phyloP scores from a whole-genome alignment of 2,888 invertebrate species.

The Nysson spinosus region DNA sequence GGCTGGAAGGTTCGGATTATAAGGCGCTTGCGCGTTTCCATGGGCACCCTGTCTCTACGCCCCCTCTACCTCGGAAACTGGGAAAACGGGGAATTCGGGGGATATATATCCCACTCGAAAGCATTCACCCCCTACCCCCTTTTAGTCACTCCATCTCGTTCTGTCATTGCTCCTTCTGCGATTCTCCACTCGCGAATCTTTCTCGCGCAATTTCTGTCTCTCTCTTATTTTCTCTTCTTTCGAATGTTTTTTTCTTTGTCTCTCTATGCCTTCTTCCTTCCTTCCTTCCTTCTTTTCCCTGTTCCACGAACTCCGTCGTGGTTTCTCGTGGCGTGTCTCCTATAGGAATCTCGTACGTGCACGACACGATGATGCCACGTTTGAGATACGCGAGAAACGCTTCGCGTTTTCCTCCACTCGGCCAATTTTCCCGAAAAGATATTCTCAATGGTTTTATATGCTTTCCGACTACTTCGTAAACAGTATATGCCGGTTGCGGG shows the following conservation, averaged over 20 bases:
- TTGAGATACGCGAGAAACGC: slow-evolving; percentile 22
- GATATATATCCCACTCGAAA: slow-evolving; percentile 62
- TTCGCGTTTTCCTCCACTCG: background rate
- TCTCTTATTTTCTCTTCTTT: slow-evolving; percentile 34
- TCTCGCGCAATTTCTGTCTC: slow-evolving; percentile 31
- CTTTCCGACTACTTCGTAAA: background rate
- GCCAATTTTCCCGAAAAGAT: background rate
- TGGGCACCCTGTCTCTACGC: slow-evolving; percentile 75
- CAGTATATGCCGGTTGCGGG: too few relatives aligned
- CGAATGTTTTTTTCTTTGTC: slow-evolving; percentile 1
- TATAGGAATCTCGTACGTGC: slow-evolving; percentile 36
- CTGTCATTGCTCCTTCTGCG: slow-evolving; percentile 66
- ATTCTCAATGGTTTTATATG: background rate
- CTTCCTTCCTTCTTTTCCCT: slow-evolving; percentile 18
- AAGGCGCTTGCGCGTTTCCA: slow-evolving; percentile 76
- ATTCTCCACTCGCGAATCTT: slow-evolving; percentile 50
- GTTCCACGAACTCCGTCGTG: slow-evolving; percentile 31
- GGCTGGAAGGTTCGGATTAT: slow-evolving; percentile 64
- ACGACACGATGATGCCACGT: slow-evolving; percentile 13
- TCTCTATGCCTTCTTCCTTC: slow-evolving; percentile 16
- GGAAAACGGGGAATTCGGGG: too few relatives aligned
- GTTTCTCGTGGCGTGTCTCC: slow-evolving; percentile 20
- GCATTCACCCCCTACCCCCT: slow-evolving; percentile 58
- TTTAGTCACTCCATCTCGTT: slow-evolving; percentile 71
- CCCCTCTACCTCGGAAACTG: slow-evolving; percentile 67